Conservation (phyloP, 2,797 vertebrate species). For the Pampus argenteus region DNA sequence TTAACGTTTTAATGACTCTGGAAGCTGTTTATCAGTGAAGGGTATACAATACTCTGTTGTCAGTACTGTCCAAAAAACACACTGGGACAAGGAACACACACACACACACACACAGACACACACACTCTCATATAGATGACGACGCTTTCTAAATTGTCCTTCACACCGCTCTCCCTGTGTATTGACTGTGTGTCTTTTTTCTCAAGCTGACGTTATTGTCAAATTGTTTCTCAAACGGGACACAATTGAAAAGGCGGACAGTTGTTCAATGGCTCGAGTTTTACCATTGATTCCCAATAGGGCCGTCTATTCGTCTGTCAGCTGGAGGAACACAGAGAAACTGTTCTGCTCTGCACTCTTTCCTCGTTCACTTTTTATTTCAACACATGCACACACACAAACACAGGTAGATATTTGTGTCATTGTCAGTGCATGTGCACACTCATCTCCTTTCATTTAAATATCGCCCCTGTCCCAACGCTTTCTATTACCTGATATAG, state of each 20-base stretch:
- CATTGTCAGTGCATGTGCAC: conserved; percentile 48
- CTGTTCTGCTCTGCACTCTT: conserved; percentile 73
- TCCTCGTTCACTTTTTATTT: conserved; percentile 35
- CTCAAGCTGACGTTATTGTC: conserved; percentile 95
- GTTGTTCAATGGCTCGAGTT: conserved; percentile 94
- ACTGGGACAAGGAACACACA: conserved; percentile 75
- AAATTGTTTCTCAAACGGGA: conserved; percentile 98
- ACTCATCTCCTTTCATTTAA: conserved; percentile 87
- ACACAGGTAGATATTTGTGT: conserved; percentile 44
- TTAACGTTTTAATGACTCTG: conserved; percentile 77
- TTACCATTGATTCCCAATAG: conserved; percentile 99
- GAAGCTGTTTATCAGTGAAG: conserved; percentile 81
- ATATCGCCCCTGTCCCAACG: conserved; percentile 85
- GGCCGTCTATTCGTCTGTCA: conserved; percentile 88
- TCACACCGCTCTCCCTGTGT: conserved; percentile 89
- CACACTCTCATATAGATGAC: conserved; percentile 71
- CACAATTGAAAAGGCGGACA: conserved; percentile 97
- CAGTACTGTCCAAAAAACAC: conserved; percentile 77
- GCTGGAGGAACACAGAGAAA: conserved; percentile 68
- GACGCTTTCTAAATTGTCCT: conserved; percentile 91
- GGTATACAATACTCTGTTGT: conserved; percentile 77
- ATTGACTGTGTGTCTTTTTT: conserved; percentile 92
- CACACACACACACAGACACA: conserved; percentile 57
- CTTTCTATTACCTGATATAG: conserved; percentile 86
- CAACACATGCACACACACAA: conserved; percentile 22